Conservation (phyloP, 2,888 invertebrate species). For the Parnassius orleans region DNA sequence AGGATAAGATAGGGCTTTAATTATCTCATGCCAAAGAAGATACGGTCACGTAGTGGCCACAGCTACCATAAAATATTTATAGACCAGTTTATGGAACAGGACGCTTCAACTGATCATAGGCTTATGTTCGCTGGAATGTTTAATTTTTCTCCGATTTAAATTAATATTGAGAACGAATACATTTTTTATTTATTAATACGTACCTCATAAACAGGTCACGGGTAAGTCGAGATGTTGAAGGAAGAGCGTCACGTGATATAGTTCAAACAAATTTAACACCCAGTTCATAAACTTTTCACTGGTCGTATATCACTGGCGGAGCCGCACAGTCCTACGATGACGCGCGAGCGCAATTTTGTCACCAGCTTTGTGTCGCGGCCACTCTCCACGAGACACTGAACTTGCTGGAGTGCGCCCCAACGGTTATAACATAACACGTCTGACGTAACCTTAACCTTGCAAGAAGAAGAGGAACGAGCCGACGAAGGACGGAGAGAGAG, state of each 20-base stretch:
- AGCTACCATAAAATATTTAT: constrained; percentile 63
- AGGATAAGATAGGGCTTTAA: constrained; percentile 37
- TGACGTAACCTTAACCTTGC: constrained; percentile 82
- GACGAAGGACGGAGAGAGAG: constrained; percentile 80
- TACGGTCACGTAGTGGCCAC: constrained; percentile 39
- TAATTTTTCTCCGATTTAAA: not conserved
- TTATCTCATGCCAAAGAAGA: constrained; percentile 40
- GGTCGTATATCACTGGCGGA: constrained; percentile 74
- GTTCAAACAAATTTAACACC: constrained; percentile 77
- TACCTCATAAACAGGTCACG: constrained; percentile 54
- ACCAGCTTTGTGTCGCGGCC: constrained; percentile 75
- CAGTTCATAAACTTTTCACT: constrained; percentile 79
- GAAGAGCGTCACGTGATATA: constrained; percentile 62
- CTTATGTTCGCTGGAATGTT: constrained; percentile 34
- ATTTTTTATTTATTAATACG: constrained; percentile 37
- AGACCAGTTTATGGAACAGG: constrained; percentile 68
- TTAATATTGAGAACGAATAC: constrained; percentile 6
- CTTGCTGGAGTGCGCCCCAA: constrained; percentile 78
- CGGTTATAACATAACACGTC: constrained; percentile 82
- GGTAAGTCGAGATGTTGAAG: constrained; percentile 39
- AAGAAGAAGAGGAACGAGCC: constrained; percentile 79
- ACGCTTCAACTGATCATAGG: constrained; percentile 48
- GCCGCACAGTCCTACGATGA: constrained; percentile 68
- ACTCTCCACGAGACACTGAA: constrained; percentile 80
- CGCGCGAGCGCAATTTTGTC: constrained; percentile 60